phyloP scores from a whole-genome alignment of 2,888 invertebrate species.

The Beris chalybata region DNA sequence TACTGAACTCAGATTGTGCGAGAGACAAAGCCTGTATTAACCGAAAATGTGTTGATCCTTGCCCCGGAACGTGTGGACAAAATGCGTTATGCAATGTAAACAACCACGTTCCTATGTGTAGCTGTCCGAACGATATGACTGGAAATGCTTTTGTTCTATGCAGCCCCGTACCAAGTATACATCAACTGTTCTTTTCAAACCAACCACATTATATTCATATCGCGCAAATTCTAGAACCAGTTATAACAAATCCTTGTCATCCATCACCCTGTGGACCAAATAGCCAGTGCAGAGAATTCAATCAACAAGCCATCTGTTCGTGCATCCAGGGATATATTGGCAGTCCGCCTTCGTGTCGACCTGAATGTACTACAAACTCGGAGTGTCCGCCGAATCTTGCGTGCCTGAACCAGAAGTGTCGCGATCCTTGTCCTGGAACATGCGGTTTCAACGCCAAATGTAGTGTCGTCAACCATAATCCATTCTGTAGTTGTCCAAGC shows the following conservation, averaged over 20 bases:
- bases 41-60: constrained; percentile 72
- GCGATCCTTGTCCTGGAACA: constrained; percentile 64
- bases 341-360: constrained; percentile 68
- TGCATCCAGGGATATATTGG: constrained; percentile 65
- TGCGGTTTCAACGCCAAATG: constrained; percentile 67
- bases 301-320: constrained; percentile 64
- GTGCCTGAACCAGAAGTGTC: constrained; percentile 64
- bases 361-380: constrained; percentile 65
- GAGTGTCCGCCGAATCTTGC: constrained; percentile 63
- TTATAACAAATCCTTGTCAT: constrained; percentile 66
- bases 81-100: constrained; percentile 75
- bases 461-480: constrained; percentile 61
- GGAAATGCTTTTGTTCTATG: constrained; percentile 78
- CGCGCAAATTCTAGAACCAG: constrained; percentile 36
- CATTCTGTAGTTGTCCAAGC: constrained; percentile 63
- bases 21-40: constrained; percentile 70
- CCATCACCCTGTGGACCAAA: constrained; percentile 78
- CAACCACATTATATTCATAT: constrained; percentile 39
- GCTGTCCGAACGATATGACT: constrained; percentile 62
- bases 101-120: constrained; percentile 78
- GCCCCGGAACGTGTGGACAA: constrained; percentile 77
- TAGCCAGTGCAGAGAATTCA: constrained; percentile 68
- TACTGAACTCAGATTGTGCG: constrained; percentile 70
- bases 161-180: constrained; percentile 54
- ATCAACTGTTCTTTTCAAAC: constrained; percentile 35